Evolutionary conservation across 92 coral and sea anemone genomes (phyloP).

Genomic region (Pocillopora meandrina): DNA sequence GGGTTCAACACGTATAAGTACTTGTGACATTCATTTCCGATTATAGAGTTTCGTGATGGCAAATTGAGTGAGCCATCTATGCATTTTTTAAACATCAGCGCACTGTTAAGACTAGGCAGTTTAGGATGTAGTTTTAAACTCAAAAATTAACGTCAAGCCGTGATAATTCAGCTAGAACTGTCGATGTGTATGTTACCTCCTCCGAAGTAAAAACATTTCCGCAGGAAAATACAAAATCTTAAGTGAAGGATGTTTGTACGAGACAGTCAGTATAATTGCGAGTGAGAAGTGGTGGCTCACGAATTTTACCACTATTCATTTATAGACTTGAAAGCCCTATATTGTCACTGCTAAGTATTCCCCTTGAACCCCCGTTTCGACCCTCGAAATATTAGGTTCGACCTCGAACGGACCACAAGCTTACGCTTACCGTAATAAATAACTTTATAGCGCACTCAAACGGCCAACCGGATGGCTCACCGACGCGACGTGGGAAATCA

Average conservation of each 20-base stretch:
- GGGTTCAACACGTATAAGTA: slow-evolving; percentile 81
- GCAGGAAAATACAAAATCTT: slow-evolving; percentile 37
- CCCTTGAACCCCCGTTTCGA: slow-evolving; percentile 33
- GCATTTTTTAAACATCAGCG: background rate
- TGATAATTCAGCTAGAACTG: slow-evolving; percentile 5
- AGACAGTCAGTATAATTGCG: slow-evolving; percentile 16
- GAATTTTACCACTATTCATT: slow-evolving; percentile 14
- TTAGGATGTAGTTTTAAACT: background rate
- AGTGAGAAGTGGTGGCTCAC: background rate
- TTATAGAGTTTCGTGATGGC: slow-evolving; percentile 35
- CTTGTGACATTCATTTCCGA: slow-evolving; percentile 67
- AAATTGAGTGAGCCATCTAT: background rate
- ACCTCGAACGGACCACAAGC: slow-evolving; percentile 12
- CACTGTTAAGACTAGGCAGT: background rate
- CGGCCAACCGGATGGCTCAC: slow-evolving; percentile 65
- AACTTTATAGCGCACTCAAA: slow-evolving; percentile 72
- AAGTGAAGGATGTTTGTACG: slow-evolving; percentile 41
- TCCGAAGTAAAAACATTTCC: slow-evolving; percentile 14
- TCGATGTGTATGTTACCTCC: background rate
- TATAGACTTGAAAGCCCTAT: slow-evolving; percentile 16
- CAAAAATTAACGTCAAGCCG: background rate
- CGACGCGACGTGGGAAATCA: slow-evolving; percentile 54
- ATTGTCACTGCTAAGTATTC: slow-evolving; percentile 23
- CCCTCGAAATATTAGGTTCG: slow-evolving; percentile 46
- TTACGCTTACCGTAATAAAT: slow-evolving; percentile 16